Conservation (phyloP, 2,797 vertebrate species). For the Semotilus atromaculatus region DNA sequence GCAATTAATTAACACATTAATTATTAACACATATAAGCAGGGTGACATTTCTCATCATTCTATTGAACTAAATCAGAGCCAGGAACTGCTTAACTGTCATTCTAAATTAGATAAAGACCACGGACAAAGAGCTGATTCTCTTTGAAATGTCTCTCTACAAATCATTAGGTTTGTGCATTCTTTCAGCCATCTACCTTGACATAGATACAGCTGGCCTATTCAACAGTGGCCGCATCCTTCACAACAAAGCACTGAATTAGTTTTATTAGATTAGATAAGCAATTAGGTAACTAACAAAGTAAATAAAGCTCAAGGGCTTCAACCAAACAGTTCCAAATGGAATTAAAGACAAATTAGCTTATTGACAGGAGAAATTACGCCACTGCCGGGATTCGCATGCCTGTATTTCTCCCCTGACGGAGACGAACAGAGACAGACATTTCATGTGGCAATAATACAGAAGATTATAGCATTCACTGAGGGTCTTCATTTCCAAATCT, state of each 20-base stretch:
- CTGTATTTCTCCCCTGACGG: conserved; percentile 56
- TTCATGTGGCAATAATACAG: conserved; percentile 45
- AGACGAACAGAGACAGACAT: conserved; percentile 43
- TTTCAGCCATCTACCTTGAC: conserved; percentile 66
- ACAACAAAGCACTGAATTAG: conserved; percentile 76
- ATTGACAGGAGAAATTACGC: conserved; percentile 76
- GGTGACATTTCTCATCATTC: not conserved
- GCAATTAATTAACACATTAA: too few species aligned
- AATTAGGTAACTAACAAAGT: conserved; percentile 81
- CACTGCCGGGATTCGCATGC: conserved; percentile 64
- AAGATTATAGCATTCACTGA: conserved; percentile 24
- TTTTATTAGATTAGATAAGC: conserved; percentile 82
- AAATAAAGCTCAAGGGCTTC: conserved; percentile 77
- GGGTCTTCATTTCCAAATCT: conserved; percentile 27
- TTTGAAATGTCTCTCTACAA: conserved; percentile 63
- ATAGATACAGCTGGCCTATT: conserved; percentile 67
- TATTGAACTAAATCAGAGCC: conserved; percentile 33
- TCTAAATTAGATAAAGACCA: conserved; percentile 63
- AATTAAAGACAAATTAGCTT: conserved; percentile 77
- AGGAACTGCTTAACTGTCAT: conserved; percentile 51
- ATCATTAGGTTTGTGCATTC: conserved; percentile 54
- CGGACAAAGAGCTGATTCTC: conserved; percentile 62
- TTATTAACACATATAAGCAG: not conserved
- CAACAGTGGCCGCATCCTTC: conserved; percentile 71
- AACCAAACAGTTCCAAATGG: conserved; percentile 71